Evolutionary conservation across 2,888 invertebrate genomes (phyloP).

Genomic region (Macrosoma leucophasiata): DNA sequence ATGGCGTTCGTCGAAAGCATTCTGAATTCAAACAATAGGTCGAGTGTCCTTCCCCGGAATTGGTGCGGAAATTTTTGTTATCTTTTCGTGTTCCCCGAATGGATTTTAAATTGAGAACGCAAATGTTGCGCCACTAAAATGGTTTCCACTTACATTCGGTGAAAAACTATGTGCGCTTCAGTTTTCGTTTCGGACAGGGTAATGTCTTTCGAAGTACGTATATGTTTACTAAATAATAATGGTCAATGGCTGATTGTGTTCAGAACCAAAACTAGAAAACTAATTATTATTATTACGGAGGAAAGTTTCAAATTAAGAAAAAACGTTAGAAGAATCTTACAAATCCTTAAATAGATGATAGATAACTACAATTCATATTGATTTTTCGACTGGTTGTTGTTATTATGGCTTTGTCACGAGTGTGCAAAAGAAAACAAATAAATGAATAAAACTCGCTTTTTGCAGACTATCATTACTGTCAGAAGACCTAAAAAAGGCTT

Average conservation of each 20-base stretch:
- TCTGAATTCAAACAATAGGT: constrained; percentile 69
- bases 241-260: background rate
- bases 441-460: no score
- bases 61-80: constrained; percentile 74
- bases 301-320: no score
- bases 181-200: no score
- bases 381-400: no score
- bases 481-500: no score
- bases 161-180: background rate
- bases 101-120: constrained; percentile 73
- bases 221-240: background rate
- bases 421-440: no score
- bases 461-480: no score
- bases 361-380: no score
- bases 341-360: no score
- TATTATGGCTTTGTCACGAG: no score
- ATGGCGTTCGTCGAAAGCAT: constrained; percentile 69
- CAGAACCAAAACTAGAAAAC: constrained; percentile 18
- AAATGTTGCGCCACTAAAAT: constrained; percentile 54
- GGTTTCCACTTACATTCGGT: constrained; percentile 23
- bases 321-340: no score
- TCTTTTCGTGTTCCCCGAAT: constrained; percentile 74
- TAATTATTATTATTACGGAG: constrained; percentile 27
- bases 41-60: constrained; percentile 70
- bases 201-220: no score